Percentiles rank a stretch among this genome's conserved stretches.
Evolutionary conservation across 2,888 invertebrate genomes (phyloP).

Genomic region (Rhagophthalmus giganteus): DNA sequence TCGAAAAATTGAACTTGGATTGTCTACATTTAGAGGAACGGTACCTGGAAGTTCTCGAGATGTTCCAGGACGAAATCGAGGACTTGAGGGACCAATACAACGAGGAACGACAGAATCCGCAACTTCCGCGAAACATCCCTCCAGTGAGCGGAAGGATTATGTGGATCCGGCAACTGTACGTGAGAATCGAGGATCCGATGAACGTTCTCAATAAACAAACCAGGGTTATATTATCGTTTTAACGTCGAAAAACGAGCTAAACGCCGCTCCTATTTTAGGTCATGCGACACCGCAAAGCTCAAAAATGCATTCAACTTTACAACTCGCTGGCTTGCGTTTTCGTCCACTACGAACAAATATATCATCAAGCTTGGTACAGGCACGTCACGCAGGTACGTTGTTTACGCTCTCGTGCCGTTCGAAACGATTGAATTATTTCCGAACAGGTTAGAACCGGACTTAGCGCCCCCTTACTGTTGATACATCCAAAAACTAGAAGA

Average conservation of each 20-base stretch:
- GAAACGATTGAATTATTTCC: neutral
- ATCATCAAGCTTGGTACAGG: constrained; percentile 79
- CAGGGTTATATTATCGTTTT: constrained; percentile 35
- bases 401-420: neutral
- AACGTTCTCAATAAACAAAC: constrained; percentile 57
- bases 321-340: constrained; percentile 80
- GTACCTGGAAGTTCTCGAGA: constrained; percentile 70
- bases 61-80: constrained; percentile 71
- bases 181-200: constrained; percentile 77
- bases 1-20: constrained; percentile 72
- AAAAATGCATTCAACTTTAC: constrained; percentile 74
- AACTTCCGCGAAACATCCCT: constrained; percentile 74
- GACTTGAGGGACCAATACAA: constrained; percentile 75
- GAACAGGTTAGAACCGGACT: constrained; percentile 65
- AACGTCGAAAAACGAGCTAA: neutral
- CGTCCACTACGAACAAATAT: constrained; percentile 80
- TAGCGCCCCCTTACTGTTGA: constrained; percentile 70
- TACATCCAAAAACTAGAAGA: constrained; percentile 66
- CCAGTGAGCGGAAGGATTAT: constrained; percentile 79
- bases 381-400: constrained; percentile 69
- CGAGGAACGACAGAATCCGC: constrained; percentile 73
- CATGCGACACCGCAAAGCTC: constrained; percentile 67
- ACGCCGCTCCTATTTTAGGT: constrained; percentile 48
- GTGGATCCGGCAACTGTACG: constrained; percentile 81
- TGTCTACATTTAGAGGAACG: constrained; percentile 75